A percentile compares a stretch with the other conserved stretches of the same genome.
phyloP scores from a whole-genome alignment of 2,888 invertebrate species.

The Apotomis capreana region DNA sequence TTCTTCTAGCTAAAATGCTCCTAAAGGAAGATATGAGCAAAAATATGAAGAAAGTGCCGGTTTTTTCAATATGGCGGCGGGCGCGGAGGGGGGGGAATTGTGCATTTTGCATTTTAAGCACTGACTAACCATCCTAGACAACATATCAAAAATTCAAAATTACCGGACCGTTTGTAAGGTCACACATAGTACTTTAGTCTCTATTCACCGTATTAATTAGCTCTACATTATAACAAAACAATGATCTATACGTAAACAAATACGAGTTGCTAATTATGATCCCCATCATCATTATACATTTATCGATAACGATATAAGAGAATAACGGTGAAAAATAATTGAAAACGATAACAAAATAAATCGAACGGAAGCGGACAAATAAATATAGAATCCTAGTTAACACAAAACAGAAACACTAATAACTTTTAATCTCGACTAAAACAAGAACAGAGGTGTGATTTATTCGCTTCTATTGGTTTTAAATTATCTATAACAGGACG shows the following conservation, averaged over 20 bases:
- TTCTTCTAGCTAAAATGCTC: too few species aligned
- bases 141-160: too few species aligned
- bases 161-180: too few species aligned
- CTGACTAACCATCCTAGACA: too few species aligned
- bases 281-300: background rate
- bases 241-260: constrained; percentile 5
- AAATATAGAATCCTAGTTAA: constrained; percentile 25
- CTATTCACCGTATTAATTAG: too few species aligned
- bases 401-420: constrained; percentile 28
- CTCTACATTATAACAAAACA: constrained; percentile 6
- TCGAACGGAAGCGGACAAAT: constrained; percentile 37
- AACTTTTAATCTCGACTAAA: constrained; percentile 43
- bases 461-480: constrained; percentile 67
- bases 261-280: constrained; percentile 5
- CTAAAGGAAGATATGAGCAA: too few species aligned
- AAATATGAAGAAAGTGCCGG: too few species aligned
- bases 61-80: too few species aligned
- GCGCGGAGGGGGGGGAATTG: too few species aligned
- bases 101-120: too few species aligned
- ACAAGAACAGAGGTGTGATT: constrained; percentile 55
- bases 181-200: too few species aligned
- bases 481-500: constrained; percentile 69
- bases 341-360: constrained; percentile 43
- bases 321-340: constrained; percentile 48
- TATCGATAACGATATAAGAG: constrained; percentile 45